These are phyloP conservation scores for Brachyhypopomus occidentalis DNA, from an alignment of 2,113 vertebrate genomes.

Conservation along the genomic window DNA sequence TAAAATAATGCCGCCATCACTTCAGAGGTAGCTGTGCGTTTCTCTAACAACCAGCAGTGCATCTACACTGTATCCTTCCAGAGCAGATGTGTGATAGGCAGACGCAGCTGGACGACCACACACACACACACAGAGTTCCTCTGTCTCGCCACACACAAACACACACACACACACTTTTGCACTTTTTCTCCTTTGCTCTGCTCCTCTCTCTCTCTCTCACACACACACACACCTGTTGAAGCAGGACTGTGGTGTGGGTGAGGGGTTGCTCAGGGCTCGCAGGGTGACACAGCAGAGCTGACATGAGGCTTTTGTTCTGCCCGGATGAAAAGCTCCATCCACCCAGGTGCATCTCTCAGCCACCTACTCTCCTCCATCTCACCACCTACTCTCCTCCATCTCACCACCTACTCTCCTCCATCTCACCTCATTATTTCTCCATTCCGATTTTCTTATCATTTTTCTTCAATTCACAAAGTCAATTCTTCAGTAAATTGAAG, in stretches of 20 bases:
- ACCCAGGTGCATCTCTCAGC: conserved; percentile 32
- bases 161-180: background rate
- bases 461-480: background rate
- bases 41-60: background rate
- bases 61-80: background rate
- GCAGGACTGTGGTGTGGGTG: background rate
- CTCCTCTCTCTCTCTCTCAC: background rate
- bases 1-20: background rate
- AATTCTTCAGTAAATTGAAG: no score
- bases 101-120: conserved; percentile 18
- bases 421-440: background rate
- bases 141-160: background rate
- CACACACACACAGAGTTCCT: conserved; percentile 12
- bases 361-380: no score
- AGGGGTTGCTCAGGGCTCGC: background rate
- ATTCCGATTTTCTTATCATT: background rate
- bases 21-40: background rate
- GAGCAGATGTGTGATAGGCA: background rate
- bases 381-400: no score
- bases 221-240: conserved; percentile 34
- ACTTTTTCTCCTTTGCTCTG: conserved; percentile 5
- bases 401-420: background rate
- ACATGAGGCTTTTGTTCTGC: conserved; percentile 39
- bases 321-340: conserved; percentile 47
- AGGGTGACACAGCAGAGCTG: conserved; percentile 7